phyloP scores from a whole-genome alignment of 2,797 vertebrate species.

The Lithobates sylvaticus region DNA sequence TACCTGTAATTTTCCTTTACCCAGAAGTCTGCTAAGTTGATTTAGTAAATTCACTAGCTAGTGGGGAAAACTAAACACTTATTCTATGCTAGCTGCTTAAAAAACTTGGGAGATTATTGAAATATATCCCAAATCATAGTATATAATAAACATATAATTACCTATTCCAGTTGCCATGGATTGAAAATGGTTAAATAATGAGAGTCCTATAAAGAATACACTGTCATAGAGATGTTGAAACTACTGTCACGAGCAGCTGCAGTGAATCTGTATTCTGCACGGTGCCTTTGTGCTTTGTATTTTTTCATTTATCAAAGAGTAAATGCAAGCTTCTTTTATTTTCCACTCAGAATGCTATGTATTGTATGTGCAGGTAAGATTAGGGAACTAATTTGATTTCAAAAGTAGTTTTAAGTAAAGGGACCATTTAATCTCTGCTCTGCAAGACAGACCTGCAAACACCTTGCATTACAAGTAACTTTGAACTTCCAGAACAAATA shows the following conservation, averaged over 20 bases:
- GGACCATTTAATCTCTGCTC: background rate
- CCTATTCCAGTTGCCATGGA: no score
- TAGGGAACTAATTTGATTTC: background rate
- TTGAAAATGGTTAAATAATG: no score
- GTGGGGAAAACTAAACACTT: no score
- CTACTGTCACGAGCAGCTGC: no score
- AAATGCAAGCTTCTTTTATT: background rate
- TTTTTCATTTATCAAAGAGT: slow-evolving; percentile 9
- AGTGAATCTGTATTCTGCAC: background rate
- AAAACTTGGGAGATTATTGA: no score
- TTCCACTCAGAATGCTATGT: background rate
- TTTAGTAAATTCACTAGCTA: no score
- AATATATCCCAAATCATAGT: no score
- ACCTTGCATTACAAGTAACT: background rate
- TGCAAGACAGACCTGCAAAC: background rate
- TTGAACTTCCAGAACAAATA: background rate
- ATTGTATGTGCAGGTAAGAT: background rate
- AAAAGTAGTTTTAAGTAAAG: slow-evolving; percentile 1
- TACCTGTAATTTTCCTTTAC: no score
- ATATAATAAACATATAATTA: no score
- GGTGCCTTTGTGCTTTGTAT: background rate
- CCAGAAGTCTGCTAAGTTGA: no score
- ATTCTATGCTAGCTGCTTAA: no score
- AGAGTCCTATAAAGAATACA: no score
- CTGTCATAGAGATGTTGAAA: background rate